These are phyloP conservation scores for Chrysocyon brachyurus DNA, from an alignment of 2,797 vertebrate genomes.

Conservation along the genomic window DNA sequence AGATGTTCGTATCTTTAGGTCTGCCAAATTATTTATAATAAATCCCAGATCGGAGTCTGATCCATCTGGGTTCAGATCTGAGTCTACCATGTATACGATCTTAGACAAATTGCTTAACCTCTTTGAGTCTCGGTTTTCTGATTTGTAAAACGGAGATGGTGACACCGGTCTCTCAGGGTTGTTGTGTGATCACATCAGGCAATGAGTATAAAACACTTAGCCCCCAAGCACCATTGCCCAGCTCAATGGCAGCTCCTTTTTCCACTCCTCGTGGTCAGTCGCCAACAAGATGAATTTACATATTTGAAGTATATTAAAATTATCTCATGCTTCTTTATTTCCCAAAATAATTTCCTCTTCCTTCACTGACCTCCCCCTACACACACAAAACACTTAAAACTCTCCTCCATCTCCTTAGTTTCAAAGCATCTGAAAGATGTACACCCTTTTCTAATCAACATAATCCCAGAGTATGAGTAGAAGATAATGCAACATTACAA, in stretches of 20 bases:
- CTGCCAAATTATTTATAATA: neutral
- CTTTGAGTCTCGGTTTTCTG: constrained; percentile 19
- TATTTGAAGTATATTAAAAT: neutral
- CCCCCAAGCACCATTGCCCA: neutral
- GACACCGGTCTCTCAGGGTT: neutral
- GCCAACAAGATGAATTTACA: neutral
- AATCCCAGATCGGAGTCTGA: neutral
- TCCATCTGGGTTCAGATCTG: neutral
- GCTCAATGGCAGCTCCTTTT: neutral
- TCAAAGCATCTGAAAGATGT: neutral
- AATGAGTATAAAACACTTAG: neutral
- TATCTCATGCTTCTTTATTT: neutral
- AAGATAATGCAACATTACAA: neutral
- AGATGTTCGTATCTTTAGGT: neutral
- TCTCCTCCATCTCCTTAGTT: neutral
- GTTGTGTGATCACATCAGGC: neutral
- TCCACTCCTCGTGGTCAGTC: neutral
- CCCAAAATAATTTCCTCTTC: neutral
- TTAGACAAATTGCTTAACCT: neutral
- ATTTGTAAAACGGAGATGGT: neutral
- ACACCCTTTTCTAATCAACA: neutral
- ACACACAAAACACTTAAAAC: neutral
- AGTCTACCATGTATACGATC: neutral
- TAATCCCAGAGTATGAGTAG: neutral
- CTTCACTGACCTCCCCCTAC: neutral